phyloP scores from a whole-genome alignment of 2,888 invertebrate species.

The Caenorhabditis uteleia region DNA sequence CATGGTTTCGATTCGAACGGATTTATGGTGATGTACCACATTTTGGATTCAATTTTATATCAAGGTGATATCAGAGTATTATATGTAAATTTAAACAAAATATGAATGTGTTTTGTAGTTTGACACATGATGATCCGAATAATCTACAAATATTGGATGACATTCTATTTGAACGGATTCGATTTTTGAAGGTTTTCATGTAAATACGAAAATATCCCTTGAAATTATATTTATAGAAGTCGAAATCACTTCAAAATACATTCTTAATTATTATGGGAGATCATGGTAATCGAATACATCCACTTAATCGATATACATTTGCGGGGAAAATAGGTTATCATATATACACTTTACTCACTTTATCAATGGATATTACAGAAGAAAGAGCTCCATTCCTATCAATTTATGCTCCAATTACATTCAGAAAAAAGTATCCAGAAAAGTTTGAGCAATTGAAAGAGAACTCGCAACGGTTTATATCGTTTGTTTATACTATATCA shows the following conservation, averaged over 20 bases:
- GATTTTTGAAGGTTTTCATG: slow-evolving; percentile 19
- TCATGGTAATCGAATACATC: slow-evolving; percentile 50
- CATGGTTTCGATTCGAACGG: slow-evolving; percentile 40
- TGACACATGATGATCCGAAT: slow-evolving; percentile 49
- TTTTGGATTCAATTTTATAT: slow-evolving; percentile 40
- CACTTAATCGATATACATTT: slow-evolving; percentile 28
- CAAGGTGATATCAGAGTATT: too few relatives aligned
- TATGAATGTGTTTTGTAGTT: slow-evolving; percentile 13
- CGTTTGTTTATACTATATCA: slow-evolving; percentile 19
- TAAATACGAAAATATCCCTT: neutral
- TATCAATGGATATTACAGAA: slow-evolving; percentile 27
- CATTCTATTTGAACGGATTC: slow-evolving; percentile 25
- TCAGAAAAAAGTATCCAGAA: slow-evolving; percentile 23
- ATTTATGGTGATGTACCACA: slow-evolving; percentile 18
- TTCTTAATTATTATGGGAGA: slow-evolving; percentile 51
- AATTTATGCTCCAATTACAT: slow-evolving; percentile 29
- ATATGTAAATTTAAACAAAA: too few relatives aligned
- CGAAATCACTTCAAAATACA: slow-evolving; percentile 28
- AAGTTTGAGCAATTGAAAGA: slow-evolving; percentile 16
- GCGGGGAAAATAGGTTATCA: slow-evolving; percentile 44
- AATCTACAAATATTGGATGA: slow-evolving; percentile 36
- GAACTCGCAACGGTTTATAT: slow-evolving; percentile 39
- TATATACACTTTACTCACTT: neutral
- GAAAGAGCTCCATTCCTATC: slow-evolving; percentile 45
- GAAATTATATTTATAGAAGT: slow-evolving; percentile 12